A percentile compares a stretch with the other conserved stretches of the same genome.
Conservation (phyloP, 2,113 vertebrate genomes). For the Platanista minor region DNA sequence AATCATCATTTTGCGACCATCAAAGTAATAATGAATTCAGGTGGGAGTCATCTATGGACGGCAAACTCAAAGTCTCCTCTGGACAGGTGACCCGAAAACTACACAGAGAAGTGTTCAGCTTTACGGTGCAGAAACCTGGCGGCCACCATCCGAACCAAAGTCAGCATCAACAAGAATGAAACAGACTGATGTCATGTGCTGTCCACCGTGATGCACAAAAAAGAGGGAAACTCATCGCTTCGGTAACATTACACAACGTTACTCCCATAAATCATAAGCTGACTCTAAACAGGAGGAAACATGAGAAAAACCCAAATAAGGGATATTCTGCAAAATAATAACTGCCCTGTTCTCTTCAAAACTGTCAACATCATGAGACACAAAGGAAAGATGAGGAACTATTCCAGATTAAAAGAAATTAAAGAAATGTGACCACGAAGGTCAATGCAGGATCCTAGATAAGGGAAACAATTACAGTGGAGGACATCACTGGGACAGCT, state of each 20-base stretch:
- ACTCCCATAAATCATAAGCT: neutral
- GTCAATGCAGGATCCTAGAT: rapidly evolving
- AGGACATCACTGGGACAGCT: neutral
- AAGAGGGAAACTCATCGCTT: neutral
- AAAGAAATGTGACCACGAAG: too few species aligned
- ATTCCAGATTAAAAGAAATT: neutral
- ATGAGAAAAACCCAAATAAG: rapidly evolving
- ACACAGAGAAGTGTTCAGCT: rapidly evolving
- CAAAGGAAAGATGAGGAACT: neutral
- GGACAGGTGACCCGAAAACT: neutral
- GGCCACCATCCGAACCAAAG: rapidly evolving
- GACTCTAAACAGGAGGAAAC: too few species aligned
- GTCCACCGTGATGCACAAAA: rapidly evolving
- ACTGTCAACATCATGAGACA: neutral
- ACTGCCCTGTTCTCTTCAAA: neutral
- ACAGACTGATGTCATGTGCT: neutral
- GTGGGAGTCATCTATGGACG: rapidly evolving
- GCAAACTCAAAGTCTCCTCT: neutral
- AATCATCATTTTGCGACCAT: too few species aligned
- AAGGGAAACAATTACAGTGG: rapidly evolving
- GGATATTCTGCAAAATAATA: neutral
- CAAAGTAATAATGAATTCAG: neutral
- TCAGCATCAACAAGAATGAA: rapidly evolving
- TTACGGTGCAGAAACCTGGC: neutral
- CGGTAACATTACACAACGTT: neutral